Base-by-base conservation (phyloP, 2,888 invertebrate genomes). In the Agriopis marginaria region DNA sequence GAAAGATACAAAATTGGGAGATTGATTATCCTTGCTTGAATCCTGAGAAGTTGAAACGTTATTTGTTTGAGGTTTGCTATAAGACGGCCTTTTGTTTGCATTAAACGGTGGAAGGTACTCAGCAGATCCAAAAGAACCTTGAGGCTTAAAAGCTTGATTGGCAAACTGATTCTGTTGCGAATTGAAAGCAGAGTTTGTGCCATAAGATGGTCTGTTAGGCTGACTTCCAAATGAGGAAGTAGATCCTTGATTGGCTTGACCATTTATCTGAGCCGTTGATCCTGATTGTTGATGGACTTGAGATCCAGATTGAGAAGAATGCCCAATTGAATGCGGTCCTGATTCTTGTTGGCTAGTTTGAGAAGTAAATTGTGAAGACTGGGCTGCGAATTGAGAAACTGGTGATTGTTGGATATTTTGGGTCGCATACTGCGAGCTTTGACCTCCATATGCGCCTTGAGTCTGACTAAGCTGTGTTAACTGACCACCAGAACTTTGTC, bases 91-190 rank as follows among this genome's bases (percentile, higher is more conserved):
- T 23, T 73, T 72, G 49, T 73, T 75, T 45, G 60, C 65, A 40
- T 66, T 76, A n/a, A 74, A 59, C 23, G 86, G 86, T 44, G 86
- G 83, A 50, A 83, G 77, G 56, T 86, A 85, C 58, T 86, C 84
- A 50, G 79, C 84, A 47, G 79, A 68, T 54, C 74, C 82, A 72
- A 61, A 63, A 58, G 70, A 56, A 12, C 72, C 73, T 59, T 75
- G 73, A 62, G 71, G 68, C 9, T 76, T 76, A 3, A 67, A 65
- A 23, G 70, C 10, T 49, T 74, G 74, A 60, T 70, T 71, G 12
- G 69, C 75, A 45, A 75, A 76, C 32, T 74, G 74, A 17, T 63
- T 66, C 32, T 56, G 49, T 7, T 71, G 74, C 10, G 70, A 66
- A 44, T 65, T 66, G 8, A 61, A 66, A 62, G 47, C 53, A 10